Percentiles rank a stretch among this genome's conserved stretches.
phyloP scores from a whole-genome alignment of 2,888 invertebrate genomes.

The Loripinus fragilis region DNA sequence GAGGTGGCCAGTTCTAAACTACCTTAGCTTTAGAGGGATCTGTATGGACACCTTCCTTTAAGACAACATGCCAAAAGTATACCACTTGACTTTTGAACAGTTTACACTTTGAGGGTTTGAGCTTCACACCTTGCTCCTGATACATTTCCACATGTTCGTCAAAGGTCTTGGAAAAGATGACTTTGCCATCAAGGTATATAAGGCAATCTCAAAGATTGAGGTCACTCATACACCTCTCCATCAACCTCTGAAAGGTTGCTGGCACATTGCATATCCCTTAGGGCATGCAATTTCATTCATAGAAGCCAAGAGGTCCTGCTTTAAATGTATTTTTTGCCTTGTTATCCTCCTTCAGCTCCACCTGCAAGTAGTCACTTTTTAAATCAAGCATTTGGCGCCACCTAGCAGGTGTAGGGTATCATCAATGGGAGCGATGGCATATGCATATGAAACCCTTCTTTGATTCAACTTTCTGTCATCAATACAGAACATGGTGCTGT shows the following conservation, averaged over 20 bases:
- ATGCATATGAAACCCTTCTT: too few relatives aligned
- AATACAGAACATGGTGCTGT: too few relatives aligned
- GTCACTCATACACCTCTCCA: too few relatives aligned
- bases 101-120: not conserved
- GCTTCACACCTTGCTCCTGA: not conserved
- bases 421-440: too few relatives aligned
- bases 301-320: not conserved
- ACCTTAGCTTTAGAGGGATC: not conserved
- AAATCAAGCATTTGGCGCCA: not conserved
- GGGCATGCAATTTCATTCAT: not conserved
- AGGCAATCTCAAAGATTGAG: not conserved
- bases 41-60: not conserved
- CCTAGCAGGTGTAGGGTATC: not conserved
- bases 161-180: conserved; percentile 25
- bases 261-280: not conserved
- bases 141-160: conserved; percentile 14
- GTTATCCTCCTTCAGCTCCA: not conserved
- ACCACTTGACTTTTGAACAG: not conserved
- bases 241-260: too few relatives aligned
- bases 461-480: too few relatives aligned
- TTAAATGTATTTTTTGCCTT: not conserved
- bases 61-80: conserved; percentile 24
- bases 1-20: not conserved
- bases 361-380: not conserved
- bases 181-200: conserved; percentile 31